Evolutionary conservation across 2,113 vertebrate species (phyloP).

Genomic region (Petrocephalus zakoni): DNA sequence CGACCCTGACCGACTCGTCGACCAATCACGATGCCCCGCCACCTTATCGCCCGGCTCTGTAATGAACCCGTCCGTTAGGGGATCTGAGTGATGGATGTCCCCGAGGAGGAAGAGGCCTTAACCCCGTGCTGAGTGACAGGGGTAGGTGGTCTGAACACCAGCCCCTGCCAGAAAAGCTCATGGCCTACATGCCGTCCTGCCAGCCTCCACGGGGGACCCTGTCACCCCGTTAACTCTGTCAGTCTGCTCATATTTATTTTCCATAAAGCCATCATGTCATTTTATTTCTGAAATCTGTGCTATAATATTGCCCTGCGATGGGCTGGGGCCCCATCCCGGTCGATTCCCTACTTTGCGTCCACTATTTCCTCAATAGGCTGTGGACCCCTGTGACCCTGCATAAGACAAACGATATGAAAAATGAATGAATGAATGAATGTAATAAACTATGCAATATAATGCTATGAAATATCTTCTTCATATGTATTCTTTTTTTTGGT

Average conservation of each 20-base stretch:
- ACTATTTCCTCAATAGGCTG: neutral
- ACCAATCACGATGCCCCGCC: slow-evolving; percentile 26
- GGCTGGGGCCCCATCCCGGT: neutral
- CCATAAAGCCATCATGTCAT: neutral
- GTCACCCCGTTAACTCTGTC: neutral
- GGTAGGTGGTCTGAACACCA: neutral
- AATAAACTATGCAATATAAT: neutral
- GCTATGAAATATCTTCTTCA: neutral
- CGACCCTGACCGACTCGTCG: slow-evolving; percentile 14
- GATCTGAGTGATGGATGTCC: slow-evolving; percentile 20
- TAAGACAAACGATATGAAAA: neutral
- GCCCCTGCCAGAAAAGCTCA: neutral
- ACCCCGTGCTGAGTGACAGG: slow-evolving; percentile 23
- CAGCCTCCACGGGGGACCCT: neutral
- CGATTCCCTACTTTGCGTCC: neutral
- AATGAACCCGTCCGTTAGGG: slow-evolving; percentile 26
- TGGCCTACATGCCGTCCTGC: neutral
- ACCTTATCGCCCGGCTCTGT: slow-evolving; percentile 27
- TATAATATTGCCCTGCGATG: neutral
- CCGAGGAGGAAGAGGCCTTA: slow-evolving; percentile 7
- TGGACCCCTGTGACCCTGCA: neutral
- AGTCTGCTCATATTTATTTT: neutral
- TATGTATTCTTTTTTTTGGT: neutral
- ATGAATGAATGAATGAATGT: neutral
- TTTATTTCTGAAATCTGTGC: neutral